phyloP scores from a whole-genome alignment of 2,113 vertebrate genomes.

The Clarias batrachus region DNA sequence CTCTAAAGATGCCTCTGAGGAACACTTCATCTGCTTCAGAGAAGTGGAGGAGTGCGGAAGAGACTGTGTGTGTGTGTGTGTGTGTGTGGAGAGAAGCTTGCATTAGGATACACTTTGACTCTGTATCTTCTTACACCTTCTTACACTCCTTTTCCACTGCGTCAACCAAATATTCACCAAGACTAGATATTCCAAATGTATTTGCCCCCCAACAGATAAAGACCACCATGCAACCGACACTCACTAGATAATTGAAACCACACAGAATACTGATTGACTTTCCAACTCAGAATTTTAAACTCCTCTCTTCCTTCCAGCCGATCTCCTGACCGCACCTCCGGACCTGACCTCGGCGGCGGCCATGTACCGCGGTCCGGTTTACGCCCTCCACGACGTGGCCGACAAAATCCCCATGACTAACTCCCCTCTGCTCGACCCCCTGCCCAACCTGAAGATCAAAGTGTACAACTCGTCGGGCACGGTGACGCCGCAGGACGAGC shows the following conservation, averaged over 20 bases:
- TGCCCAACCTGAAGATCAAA: conserved; percentile 97
- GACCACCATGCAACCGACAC: not conserved
- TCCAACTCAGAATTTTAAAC: not conserved
- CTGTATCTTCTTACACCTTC: not conserved
- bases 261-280: not conserved
- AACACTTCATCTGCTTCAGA: conserved; percentile 1
- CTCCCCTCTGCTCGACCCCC: conserved; percentile 90
- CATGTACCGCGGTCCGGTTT: conserved; percentile 94
- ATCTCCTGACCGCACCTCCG: conserved; percentile 89
- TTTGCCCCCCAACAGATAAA: not conserved
- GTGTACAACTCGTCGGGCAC: conserved; percentile 91
- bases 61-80: not conserved
- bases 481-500: conserved; percentile 91
- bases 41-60: not conserved
- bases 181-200: not conserved
- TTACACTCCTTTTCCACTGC: not conserved
- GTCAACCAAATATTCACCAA: not conserved
- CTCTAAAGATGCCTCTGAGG: not conserved
- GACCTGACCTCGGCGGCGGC: conserved; percentile 94
- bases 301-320: conserved; percentile 62
- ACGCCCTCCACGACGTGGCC: conserved; percentile 91
- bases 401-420: conserved; percentile 99
- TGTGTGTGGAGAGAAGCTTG: not conserved
- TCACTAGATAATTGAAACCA: not conserved
- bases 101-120: not conserved